phyloP scores from a whole-genome alignment of 2,888 invertebrate genomes.

The Pemphredon lugubris region DNA sequence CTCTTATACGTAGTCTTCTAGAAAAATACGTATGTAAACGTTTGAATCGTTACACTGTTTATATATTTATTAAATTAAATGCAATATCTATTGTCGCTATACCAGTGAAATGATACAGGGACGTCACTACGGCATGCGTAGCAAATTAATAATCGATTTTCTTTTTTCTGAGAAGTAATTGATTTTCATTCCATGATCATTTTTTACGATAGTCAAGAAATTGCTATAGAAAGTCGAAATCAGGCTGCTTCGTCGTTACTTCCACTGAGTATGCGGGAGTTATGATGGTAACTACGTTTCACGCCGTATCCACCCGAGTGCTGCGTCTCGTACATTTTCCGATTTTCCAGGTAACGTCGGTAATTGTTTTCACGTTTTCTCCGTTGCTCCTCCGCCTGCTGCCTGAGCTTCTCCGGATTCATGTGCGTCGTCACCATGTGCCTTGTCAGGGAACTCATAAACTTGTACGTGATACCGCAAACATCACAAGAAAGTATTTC shows the following conservation, averaged over 20 bases:
- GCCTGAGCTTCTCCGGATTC: constrained; percentile 78
- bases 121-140: constrained; percentile 30
- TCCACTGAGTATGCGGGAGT: constrained; percentile 45
- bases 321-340: constrained; percentile 79
- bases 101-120: constrained; percentile 44
- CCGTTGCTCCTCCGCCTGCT: constrained; percentile 79
- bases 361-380: constrained; percentile 79
- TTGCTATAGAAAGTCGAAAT: constrained; percentile 37
- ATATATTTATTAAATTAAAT: constrained; percentile 61
- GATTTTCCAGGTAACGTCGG: constrained; percentile 78
- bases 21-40: no score
- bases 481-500: constrained; percentile 79
- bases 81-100: constrained; percentile 47
- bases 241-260: constrained; percentile 65
- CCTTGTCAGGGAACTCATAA: constrained; percentile 84
- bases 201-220: constrained; percentile 19
- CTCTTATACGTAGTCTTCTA: no score
- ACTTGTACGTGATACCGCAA: constrained; percentile 83
- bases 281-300: constrained; percentile 58
- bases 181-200: constrained; percentile 11
- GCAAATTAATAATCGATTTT: constrained; percentile 22
- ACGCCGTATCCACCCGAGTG: constrained; percentile 63
- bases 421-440: constrained; percentile 85
- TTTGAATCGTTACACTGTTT: constrained; percentile 32
- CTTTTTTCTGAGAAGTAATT: constrained; percentile 16